Base-by-base conservation (phyloP, 2,113 vertebrate genomes). In the Apistogramma diplotaenia region DNA sequence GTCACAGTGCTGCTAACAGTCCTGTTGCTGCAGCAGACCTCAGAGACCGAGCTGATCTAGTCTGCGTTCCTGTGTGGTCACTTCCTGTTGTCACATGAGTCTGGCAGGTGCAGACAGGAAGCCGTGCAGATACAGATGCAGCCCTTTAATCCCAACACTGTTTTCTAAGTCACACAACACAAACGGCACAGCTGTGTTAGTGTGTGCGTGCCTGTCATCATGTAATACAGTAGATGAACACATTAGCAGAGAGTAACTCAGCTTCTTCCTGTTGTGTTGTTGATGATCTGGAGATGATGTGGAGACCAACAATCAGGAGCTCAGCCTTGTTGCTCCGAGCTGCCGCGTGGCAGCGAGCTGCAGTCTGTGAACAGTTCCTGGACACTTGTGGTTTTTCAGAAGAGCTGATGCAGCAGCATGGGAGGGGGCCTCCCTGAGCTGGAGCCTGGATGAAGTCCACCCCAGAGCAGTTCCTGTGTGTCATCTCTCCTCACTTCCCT, bases 301-400 rank as follows among this genome's bases (percentile, higher is more conserved):
- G 1, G 4, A 4, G 23, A 67, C 15, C 15, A 18, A 37, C 3
- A 1, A 11, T 16, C 62, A 3, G 10, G 23, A 18, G 61, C 2
- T 67, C 0, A 5, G 5, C 46, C 40, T 40, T 19, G 62, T 27
- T 23, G 37, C 37, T 67, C 37, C 11, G 61, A 37, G 46, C 61
- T 0, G 23, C 18, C 37, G 2, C 6, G 15, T 18, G 25, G 43
- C 3, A 0, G 0, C 61, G 46, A 5, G 23, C 1, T 4, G 37
- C 37, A 0, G 61, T 6, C 43, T 46, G 11, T 67, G 37, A 67
- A 67, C 23, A 67, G 37, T 67, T 67, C 23, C 61, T 37, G 2
- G 40, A 67, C 25, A 19, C 62, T 2, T 15, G 54, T 2, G 3
- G 53, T 11, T 7, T 55, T 46, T 27, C 18, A 27, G 40, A 67